Evolutionary conservation across 30 jellyfish, hydroid and myxozoan genomes (phyloP), one percentile per base, ranked within the genome.

Genomic region (Chironex yamaguchii): DNA sequence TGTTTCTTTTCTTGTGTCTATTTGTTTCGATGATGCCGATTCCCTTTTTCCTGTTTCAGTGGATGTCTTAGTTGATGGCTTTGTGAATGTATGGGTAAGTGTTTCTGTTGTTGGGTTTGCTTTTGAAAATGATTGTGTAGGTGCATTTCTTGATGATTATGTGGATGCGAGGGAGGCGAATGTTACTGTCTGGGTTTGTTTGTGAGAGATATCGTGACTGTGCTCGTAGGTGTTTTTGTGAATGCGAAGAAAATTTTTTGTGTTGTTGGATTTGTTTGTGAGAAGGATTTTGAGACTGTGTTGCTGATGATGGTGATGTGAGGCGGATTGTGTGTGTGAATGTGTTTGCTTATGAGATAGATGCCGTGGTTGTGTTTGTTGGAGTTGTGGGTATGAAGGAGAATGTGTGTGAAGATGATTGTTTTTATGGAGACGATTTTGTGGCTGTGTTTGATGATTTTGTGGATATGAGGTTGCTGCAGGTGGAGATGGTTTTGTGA

Each of bases 121-220:
- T n/a, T 23, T 50, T 50, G 0, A 0, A 71, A 49, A 71, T 71
- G 0, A 36, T 17, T 71, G 0, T 49, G 71, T 71, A 50, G 48
- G 75, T 36, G 85, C 49, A 52, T 71, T 0, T 71, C 71, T 36
- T 21, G 20, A 28, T 66, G 58, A 28, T 23, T 13, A 35, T 68
- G 82, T 68, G 82, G 0, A 68, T 33, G 82, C 36, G 34, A 32
- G 34, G 75, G 85, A 25, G 85, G 72, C 36, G n/a, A n/a, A n/a
- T n/a, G n/a, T n/a, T n/a, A n/a, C n/a, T n/a, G n/a, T n/a, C n/a
- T n/a, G n/a, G n/a, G n/a, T 71, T 70, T 1, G 25, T 36, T 50
- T 34, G 75, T 24, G 32, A 71, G 23, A 36, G 85, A 23, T 71
- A 36, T 48, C 50, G 85, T 48, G 72, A 48, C 49, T 71, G 85